Conservation (phyloP, 2,888 invertebrate genomes). For the Phortica okadai region DNA sequence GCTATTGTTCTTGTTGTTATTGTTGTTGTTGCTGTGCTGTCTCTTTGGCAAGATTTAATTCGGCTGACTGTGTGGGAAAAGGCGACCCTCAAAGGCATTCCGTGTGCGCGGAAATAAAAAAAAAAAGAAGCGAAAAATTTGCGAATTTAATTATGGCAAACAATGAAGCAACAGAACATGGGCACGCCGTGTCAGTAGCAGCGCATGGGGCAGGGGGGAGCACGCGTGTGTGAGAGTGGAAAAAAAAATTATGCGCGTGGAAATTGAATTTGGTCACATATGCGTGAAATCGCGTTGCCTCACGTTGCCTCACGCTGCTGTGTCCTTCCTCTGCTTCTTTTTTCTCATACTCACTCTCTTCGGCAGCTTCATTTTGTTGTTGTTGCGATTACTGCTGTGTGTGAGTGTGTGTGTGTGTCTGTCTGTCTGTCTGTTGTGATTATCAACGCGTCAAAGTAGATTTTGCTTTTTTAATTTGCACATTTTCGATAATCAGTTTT, state of each 20-base stretch:
- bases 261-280: constrained; percentile 68
- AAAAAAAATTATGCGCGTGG: constrained; percentile 46
- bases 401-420: background rate
- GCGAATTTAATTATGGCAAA: constrained; percentile 68
- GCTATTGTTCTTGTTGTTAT: constrained; percentile 28
- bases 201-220: background rate
- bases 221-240: background rate
- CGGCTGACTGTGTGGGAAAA: constrained; percentile 46
- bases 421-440: background rate
- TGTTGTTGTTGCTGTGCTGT: constrained; percentile 42
- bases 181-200: constrained; percentile 23
- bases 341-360: background rate
- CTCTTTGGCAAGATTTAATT: constrained; percentile 57
- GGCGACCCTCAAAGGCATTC: constrained; percentile 25
- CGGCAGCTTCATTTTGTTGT: no score
- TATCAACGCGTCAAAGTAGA: constrained; percentile 32
- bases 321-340: background rate
- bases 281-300: constrained; percentile 61
- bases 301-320: background rate
- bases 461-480: constrained; percentile 58
- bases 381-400: background rate
- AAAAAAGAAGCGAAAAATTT: constrained; percentile 50
- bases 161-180: constrained; percentile 46
- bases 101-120: constrained; percentile 31
- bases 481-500: constrained; percentile 67